Evolutionary conservation across 2,797 vertebrate species (phyloP), one percentile per base, ranked within the genome.

Genomic region (Argentina silus): DNA sequence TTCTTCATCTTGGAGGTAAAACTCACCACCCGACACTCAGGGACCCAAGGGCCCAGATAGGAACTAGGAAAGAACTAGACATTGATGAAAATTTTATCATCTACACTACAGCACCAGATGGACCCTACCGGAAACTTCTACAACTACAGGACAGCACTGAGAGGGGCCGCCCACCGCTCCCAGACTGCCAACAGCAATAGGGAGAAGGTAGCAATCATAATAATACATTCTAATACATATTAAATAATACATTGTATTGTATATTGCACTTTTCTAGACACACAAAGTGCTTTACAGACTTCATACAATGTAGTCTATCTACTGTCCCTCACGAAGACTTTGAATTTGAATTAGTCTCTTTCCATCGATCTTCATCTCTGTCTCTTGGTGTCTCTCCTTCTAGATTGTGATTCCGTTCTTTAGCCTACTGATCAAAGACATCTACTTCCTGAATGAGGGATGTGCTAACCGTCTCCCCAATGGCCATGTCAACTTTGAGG

Each of bases 321-420:
- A 51, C 11, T 45, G 11, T 45, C 8, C 27, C 36, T 17, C 42
- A 63, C 42, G 15, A 47, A 14, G 19, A 65, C 17, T 55, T 42
- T 3, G n/a, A n/a, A n/a, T n/a, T n/a, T n/a, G n/a, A n/a, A n/a
- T n/a, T n/a, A n/a, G n/a, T n/a, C n/a, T n/a, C n/a, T n/a, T n/a
- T n/a, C n/a, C n/a, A n/a, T n/a, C n/a, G n/a, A n/a, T 44, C 66
- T 17, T 7, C 15, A 14, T n/a, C 21, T 59, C 12, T 10, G 2
- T 9, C 15, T 43, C 6, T 9, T n/a, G 57, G 2, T 66, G 62
- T 44, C 53, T 57, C 44, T 73, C 75, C 55, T 19, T 43, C 78
- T 88, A 97, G 97, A 96, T 97, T 74, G 96, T 98, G 79, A 97
- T 98, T 78, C 96, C 97, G 3, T 98, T 98, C 95, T 98, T 98